Conservation (phyloP, 2,797 vertebrate genomes). For the Pogonophryne albipinna region DNA sequence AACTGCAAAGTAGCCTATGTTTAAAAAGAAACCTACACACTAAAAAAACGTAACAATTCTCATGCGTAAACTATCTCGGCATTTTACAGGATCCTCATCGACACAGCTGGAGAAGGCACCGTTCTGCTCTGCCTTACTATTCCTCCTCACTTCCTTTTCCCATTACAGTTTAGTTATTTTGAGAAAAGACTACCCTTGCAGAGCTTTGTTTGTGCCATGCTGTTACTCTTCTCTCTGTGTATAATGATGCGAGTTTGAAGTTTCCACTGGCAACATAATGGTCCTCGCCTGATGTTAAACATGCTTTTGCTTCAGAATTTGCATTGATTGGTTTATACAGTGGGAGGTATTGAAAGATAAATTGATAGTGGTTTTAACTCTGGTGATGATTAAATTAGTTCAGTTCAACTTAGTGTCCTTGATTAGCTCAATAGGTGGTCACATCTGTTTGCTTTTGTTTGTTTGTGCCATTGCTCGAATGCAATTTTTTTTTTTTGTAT, state of each 20-base stretch:
- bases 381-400: conserved; percentile 28
- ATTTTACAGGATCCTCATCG: conserved; percentile 5
- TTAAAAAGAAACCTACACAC: background rate
- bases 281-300: background rate
- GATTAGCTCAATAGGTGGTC: conserved; percentile 34
- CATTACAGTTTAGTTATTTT: background rate
- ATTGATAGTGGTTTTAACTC: conserved; percentile 14
- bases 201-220: background rate
- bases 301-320: conserved; percentile 6
- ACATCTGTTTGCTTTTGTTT: conserved; percentile 6
- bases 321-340: conserved; percentile 15
- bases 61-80: background rate
- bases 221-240: background rate
- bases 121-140: background rate
- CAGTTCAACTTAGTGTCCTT: conserved; percentile 14
- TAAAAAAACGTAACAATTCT: background rate
- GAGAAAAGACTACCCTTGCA: background rate
- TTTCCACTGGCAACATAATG: background rate
- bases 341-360: background rate
- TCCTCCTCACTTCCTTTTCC: background rate
- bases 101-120: background rate
- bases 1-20: background rate
- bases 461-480: background rate
- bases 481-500: background rate
- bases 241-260: background rate